These are phyloP conservation scores for Drosophila ironensis DNA, from an alignment of 1,140 invertebrate species.

Conservation along the genomic window DNA sequence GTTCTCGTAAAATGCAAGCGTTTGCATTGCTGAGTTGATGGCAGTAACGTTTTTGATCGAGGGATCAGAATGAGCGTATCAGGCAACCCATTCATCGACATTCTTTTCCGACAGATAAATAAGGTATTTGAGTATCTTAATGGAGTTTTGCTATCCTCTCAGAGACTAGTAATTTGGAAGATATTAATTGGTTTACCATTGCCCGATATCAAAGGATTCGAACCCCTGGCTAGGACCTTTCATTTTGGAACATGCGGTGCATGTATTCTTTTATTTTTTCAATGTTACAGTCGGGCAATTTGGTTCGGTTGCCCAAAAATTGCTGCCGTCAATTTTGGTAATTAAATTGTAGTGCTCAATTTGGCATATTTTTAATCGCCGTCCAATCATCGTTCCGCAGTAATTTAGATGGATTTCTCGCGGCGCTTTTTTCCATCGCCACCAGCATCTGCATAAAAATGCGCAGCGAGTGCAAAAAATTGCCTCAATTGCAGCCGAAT, in stretches of 20 bases:
- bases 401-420: conserved; percentile 54
- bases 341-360: conserved; percentile 72
- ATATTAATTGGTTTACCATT: no score
- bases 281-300: conserved; percentile 14
- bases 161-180: neutral
- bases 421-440: conserved; percentile 34
- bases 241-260: conserved; percentile 1
- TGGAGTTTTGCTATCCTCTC: no score
- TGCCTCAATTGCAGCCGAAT: conserved; percentile 23
- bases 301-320: conserved; percentile 45
- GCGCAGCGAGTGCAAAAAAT: conserved; percentile 1
- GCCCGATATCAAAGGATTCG: conserved; percentile 23
- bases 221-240: neutral
- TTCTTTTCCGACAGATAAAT: no score
- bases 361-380: conserved; percentile 47
- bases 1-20: conserved; percentile 59
- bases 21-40: conserved; percentile 70
- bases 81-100: conserved; percentile 7
- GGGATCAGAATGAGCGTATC: conserved; percentile 7
- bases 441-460: neutral
- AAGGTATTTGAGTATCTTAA: no score
- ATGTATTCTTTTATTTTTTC: neutral
- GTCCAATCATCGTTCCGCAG: conserved; percentile 36
- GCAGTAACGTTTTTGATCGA: conserved; percentile 25
- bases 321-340: conserved; percentile 57